A percentile compares a stretch with the other conserved stretches of the same genome.
Evolutionary conservation across 1,140 invertebrate genomes (phyloP).

Genomic region (Tenebrio molitor): DNA sequence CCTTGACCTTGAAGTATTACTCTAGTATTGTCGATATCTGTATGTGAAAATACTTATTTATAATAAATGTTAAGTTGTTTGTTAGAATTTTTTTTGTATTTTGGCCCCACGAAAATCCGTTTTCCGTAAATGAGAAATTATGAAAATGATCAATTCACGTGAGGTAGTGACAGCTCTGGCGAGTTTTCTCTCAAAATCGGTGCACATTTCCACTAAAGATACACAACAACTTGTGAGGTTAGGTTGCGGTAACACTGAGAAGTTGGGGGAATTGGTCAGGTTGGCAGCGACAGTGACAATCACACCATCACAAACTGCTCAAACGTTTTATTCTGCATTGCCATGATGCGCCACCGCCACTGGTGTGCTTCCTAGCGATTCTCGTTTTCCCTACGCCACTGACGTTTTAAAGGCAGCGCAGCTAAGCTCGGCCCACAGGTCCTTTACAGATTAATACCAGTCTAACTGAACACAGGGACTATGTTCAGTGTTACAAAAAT

Average conservation of each 20-base stretch:
- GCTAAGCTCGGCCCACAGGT: no score
- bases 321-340: no score
- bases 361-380: no score
- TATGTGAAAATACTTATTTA: background rate
- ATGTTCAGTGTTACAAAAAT: no score
- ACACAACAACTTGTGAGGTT: slow-evolving; percentile 4
- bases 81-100: background rate
- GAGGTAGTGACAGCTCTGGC: background rate
- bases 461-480: no score
- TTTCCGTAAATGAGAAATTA: no score
- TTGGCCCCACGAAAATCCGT: no score
- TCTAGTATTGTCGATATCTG: background rate
- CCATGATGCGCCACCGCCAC: no score
- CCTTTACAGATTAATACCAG: no score
- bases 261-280: background rate
- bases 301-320: no score
- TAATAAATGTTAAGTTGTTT: background rate
- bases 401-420: no score
- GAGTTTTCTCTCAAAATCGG: background rate
- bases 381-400: no score
- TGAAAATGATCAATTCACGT: slow-evolving; percentile 17
- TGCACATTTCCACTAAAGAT: background rate
- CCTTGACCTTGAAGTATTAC: slow-evolving; percentile 13
- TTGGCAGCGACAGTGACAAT: background rate
- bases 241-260: background rate